Percentiles rank a stretch among this genome's conserved stretches.
phyloP scores from a whole-genome alignment of 2,888 invertebrate species.

The Coecobrya sp. region DNA sequence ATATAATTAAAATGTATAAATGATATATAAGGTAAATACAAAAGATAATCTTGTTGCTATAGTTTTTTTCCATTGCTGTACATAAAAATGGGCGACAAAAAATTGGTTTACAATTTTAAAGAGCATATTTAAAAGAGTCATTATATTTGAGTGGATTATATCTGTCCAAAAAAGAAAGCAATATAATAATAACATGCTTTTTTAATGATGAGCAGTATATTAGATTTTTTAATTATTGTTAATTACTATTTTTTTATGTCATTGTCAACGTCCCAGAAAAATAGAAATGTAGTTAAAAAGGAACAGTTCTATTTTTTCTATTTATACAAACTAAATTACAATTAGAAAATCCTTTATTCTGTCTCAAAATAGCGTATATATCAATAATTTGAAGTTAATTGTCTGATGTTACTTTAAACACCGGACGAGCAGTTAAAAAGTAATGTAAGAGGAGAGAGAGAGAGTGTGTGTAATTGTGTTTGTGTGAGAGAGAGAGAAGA shows the following conservation, averaged over 20 bases:
- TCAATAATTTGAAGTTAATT: no score
- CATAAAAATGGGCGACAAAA: constrained; percentile 22
- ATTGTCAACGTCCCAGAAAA: neutral
- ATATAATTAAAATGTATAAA: neutral
- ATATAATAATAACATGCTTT: no score
- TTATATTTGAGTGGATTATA: neutral
- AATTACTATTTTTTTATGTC: no score
- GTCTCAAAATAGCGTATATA: no score
- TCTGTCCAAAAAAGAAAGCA: neutral
- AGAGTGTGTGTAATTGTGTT: neutral
- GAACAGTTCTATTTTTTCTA: neutral
- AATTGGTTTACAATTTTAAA: neutral
- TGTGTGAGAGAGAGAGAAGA: neutral
- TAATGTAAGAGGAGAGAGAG: neutral
- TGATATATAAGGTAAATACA: neutral
- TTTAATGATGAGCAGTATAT: no score
- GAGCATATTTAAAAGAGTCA: neutral
- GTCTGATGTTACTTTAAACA: no score
- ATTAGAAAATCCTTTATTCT: no score
- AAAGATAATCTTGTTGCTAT: constrained; percentile 9
- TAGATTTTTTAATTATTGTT: no score
- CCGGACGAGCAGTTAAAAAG: neutral
- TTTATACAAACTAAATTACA: neutral
- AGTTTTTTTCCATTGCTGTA: neutral
- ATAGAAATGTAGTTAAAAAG: neutral